Evolutionary conservation across 1,140 invertebrate species (phyloP).

Genomic region (Tetragonula clypearis): DNA sequence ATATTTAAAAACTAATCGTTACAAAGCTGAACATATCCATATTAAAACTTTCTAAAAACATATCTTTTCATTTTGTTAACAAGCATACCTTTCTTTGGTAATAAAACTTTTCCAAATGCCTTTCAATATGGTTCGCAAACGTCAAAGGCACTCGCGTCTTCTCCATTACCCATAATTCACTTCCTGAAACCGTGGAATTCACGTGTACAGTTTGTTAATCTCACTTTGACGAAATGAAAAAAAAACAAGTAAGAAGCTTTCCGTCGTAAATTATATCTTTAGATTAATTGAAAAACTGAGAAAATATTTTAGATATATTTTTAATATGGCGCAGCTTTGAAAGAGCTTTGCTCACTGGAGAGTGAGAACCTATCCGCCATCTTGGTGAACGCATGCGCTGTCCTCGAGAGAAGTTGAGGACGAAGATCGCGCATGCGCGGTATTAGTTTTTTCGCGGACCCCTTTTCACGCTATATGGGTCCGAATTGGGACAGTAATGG

Average conservation of each 20-base stretch:
- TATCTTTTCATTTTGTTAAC: conserved; percentile 27
- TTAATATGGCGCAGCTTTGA: conserved; percentile 47
- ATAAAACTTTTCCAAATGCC: conserved; percentile 45
- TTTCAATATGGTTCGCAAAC: conserved; percentile 65
- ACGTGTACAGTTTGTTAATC: conserved; percentile 1
- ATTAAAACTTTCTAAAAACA: background rate
- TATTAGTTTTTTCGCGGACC: conserved; percentile 44
- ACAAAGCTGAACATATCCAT: background rate
- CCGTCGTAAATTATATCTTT: background rate
- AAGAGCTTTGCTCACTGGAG: conserved; percentile 70
- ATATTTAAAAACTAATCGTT: background rate
- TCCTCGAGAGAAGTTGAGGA: conserved; percentile 44
- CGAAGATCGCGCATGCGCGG: conserved; percentile 73
- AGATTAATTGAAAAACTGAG: background rate
- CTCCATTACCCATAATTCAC: conserved; percentile 65
- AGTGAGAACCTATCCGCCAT: conserved; percentile 78
- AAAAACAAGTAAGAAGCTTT: background rate
- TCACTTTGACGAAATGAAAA: background rate
- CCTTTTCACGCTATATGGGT: conserved; percentile 31
- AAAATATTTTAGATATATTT: conserved; percentile 15
- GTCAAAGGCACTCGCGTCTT: conserved; percentile 53
- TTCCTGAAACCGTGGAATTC: conserved; percentile 42
- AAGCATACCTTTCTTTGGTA: conserved; percentile 57
- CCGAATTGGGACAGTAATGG: conserved; percentile 78
- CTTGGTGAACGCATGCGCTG: conserved; percentile 69